phyloP scores from a whole-genome alignment of 1,140 invertebrate species.

The Rhagoletis pomonella region DNA sequence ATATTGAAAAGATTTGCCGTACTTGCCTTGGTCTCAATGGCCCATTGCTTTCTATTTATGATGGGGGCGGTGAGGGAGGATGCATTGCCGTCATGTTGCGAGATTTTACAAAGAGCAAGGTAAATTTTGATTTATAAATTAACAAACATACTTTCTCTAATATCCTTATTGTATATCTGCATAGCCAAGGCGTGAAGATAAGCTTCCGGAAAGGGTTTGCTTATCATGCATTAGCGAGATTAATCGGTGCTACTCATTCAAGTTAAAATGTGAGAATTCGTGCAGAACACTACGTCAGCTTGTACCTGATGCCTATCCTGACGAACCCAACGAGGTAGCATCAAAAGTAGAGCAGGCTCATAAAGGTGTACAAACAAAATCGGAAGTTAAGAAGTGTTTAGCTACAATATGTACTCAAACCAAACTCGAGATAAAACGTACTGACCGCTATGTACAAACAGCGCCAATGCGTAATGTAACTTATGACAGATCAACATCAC shows the following conservation, averaged over 20 bases:
- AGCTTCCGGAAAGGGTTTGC: slow-evolving; percentile 68
- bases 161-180: not conserved
- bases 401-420: not conserved
- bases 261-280: slow-evolving; percentile 70
- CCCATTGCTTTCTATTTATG: slow-evolving; percentile 69
- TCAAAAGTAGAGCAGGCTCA: not conserved
- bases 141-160: not conserved
- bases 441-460: not conserved
- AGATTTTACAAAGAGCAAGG: slow-evolving; percentile 66
- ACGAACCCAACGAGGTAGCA: slow-evolving; percentile 55
- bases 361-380: not conserved
- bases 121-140: slow-evolving; percentile 52
- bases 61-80: slow-evolving; percentile 57
- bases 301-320: slow-evolving; percentile 65
- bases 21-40: slow-evolving; percentile 65
- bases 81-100: slow-evolving; percentile 68
- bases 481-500: slow-evolving; percentile 7
- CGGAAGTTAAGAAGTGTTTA: not conserved
- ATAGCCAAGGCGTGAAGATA: slow-evolving; percentile 64
- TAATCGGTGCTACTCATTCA: slow-evolving; percentile 69
- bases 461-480: not conserved
- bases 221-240: slow-evolving; percentile 70
- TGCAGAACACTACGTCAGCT: slow-evolving; percentile 67
- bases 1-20: slow-evolving; percentile 71
- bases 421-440: not conserved